Conservation (phyloP, 2,888 invertebrate genomes). For the Graphium colonna region DNA sequence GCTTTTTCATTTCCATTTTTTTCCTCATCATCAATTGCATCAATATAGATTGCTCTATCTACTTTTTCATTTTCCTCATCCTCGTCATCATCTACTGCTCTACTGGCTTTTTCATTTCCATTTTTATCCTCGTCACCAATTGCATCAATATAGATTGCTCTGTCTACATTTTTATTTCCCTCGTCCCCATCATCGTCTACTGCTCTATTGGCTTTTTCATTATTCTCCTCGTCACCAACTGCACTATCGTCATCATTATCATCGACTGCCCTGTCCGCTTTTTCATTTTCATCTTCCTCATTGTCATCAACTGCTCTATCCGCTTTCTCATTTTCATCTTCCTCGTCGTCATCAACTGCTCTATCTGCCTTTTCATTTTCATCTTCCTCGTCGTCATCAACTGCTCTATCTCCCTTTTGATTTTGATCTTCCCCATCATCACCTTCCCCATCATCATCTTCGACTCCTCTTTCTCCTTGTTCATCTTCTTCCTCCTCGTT, state of each 20-base stretch:
- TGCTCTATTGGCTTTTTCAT: neutral
- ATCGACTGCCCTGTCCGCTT: neutral
- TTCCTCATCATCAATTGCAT: neutral
- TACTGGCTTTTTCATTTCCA: neutral
- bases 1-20: conserved; percentile 7
- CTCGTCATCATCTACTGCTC: neutral
- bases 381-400: too few species aligned
- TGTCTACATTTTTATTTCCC: neutral
- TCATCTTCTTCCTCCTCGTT: too few species aligned
- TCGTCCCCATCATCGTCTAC: too few species aligned
- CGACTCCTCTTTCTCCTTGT: too few species aligned
- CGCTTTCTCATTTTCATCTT: neutral
- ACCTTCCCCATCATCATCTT: too few species aligned
- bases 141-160: neutral
- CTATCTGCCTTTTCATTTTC: too few species aligned
- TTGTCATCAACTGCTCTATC: neutral
- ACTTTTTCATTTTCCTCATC: neutral
- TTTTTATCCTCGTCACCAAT: neutral
- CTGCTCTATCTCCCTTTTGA: too few species aligned
- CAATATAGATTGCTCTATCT: neutral
- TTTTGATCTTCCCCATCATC: too few species aligned
- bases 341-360: neutral
- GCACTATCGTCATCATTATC: too few species aligned
- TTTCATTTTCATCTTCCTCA: neutral
- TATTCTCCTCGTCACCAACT: neutral